Percentiles rank a stretch among this genome's conserved stretches.
Evolutionary conservation across 2,797 vertebrate genomes (phyloP).

Genomic region (Peromyscus eremicus): DNA sequence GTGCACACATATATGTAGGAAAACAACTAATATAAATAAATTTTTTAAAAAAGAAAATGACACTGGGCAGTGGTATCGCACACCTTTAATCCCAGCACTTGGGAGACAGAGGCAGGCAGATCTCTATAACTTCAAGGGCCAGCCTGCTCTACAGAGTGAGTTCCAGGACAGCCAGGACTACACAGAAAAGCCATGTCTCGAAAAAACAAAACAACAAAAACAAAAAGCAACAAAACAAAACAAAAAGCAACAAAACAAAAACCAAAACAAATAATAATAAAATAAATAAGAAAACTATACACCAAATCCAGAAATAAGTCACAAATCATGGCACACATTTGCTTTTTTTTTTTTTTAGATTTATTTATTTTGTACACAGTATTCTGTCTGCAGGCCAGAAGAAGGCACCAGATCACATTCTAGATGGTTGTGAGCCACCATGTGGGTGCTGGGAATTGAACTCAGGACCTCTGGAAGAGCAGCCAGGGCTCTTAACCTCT

Average conservation of each 20-base stretch:
- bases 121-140: neutral
- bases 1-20: neutral
- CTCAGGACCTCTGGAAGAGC: too few relatives aligned
- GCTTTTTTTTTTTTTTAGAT: too few relatives aligned
- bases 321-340: neutral
- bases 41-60: neutral
- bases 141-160: neutral
- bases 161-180: neutral
- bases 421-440: too few relatives aligned
- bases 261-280: neutral
- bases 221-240: too few relatives aligned
- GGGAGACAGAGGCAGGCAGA: neutral
- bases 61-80: neutral
- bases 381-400: too few relatives aligned
- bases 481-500: too few relatives aligned
- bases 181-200: neutral
- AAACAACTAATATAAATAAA: neutral
- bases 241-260: too few relatives aligned
- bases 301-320: neutral
- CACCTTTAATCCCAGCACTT: neutral
- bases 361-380: too few relatives aligned
- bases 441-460: too few relatives aligned
- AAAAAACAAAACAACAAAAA: neutral
- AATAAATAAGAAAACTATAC: neutral
- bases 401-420: too few relatives aligned